Evolutionary conservation across 2,797 vertebrate genomes (phyloP).

Genomic region (Xerus rutilus): DNA sequence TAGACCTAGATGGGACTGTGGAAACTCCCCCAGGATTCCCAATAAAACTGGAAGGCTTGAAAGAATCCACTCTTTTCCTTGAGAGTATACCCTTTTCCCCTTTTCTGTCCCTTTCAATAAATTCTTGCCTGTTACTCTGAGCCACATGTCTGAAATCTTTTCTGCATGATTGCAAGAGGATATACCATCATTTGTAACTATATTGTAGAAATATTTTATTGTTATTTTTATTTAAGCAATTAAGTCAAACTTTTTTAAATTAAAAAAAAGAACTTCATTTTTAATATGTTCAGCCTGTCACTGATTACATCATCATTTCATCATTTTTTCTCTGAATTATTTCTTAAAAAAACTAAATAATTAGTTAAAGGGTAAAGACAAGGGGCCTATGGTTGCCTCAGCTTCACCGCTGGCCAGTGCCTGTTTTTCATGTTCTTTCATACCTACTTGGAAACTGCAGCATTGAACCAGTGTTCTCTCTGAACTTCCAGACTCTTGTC

Average conservation of each 20-base stretch:
- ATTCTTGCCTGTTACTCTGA: too few species aligned
- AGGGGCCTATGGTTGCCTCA: too few species aligned
- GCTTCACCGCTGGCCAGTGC: too few species aligned
- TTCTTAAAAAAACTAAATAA: conserved; percentile 47
- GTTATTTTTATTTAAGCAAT: conserved; percentile 85
- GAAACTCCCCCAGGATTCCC: too few species aligned
- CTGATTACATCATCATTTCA: background rate
- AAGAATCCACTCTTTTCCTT: too few species aligned
- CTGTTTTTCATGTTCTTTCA: background rate
- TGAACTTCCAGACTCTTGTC: background rate
- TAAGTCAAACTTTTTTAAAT: conserved; percentile 82
- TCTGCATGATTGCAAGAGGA: background rate
- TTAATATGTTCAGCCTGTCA: conserved; percentile 29
- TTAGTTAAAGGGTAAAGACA: background rate
- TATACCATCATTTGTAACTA: conserved; percentile 80
- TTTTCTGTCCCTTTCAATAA: too few species aligned
- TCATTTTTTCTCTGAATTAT: background rate
- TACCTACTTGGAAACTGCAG: background rate
- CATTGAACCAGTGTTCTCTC: background rate
- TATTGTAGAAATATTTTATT: conserved; percentile 81
- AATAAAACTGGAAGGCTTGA: too few species aligned
- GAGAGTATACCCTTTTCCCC: too few species aligned
- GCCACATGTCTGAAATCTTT: too few species aligned
- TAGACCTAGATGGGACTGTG: too few species aligned
- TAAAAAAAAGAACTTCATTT: conserved; percentile 53